Percentiles rank a stretch among this genome's conserved stretches.
Conservation (phyloP, 2,888 invertebrate species). For the Acanthopleura granulata region DNA sequence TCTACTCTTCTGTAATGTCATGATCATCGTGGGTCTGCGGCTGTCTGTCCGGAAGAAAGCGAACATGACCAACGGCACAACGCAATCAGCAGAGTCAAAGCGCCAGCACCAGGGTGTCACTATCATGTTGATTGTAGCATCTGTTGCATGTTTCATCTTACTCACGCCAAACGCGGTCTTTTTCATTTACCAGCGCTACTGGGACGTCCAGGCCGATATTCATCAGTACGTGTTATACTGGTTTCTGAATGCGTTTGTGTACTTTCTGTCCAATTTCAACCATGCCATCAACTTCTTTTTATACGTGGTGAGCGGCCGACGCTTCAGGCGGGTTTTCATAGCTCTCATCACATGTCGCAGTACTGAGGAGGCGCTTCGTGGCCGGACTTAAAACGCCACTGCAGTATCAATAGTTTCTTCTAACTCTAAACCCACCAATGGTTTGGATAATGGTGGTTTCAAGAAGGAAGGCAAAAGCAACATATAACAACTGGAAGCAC, state of each 20-base stretch:
- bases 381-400: neutral
- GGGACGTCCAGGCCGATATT: neutral
- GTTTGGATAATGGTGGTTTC: neutral
- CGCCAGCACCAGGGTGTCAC: conserved; percentile 4
- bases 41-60: neutral
- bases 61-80: neutral
- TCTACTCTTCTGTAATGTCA: neutral
- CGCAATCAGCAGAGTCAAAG: neutral
- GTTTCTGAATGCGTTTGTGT: conserved; percentile 1
- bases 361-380: neutral
- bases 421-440: neutral
- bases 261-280: neutral
- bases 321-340: neutral
- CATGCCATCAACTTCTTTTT: conserved; percentile 2
- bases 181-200: conserved; percentile 7
- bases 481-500: no score
- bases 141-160: conserved; percentile 7
- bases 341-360: neutral
- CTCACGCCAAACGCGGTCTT: conserved; percentile 1
- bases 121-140: neutral
- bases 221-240: neutral
- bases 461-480: neutral
- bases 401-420: conserved; percentile 5
- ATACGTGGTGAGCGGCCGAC: neutral
- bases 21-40: conserved; percentile 8